Base-by-base conservation (phyloP, 2,888 invertebrate genomes). In the Caenorhabditis angaria region DNA sequence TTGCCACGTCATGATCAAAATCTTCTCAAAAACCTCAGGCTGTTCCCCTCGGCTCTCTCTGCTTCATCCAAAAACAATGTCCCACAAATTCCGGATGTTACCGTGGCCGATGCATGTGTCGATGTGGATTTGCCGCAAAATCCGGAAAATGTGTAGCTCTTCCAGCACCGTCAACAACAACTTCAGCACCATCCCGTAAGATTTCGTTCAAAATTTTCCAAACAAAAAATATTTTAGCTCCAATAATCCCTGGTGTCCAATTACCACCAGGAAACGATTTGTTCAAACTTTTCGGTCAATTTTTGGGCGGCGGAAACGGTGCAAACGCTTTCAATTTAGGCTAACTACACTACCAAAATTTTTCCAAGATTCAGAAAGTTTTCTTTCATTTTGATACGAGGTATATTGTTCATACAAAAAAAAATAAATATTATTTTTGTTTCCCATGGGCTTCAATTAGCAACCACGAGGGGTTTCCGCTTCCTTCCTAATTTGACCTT, bases 11-110 rank as follows among this genome's bases (percentile, higher is more conserved):
- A 4, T 14, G 4, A 20, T 10, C 6, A 6, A 20, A 12, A 28
- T 54, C 14, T 18, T 4, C 14, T 18, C 6, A 28, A 22, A 5
- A 29, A 25, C 72, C 82, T 14, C 66, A 78, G 72, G 67, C 75
- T 18, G 76, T 78, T 6, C 68, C 78, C 8, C 77, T 86, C 0
- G 85, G 85, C 18, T 81, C 77, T 2, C 76, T 83, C n/a, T 87
- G 87, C 65, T 85, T 50, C 77, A 85, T 86, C 20, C 87, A 87
- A 71, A 82, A 82, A 56, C 87, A 87, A 55, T 87, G 87, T 57
- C 87, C 87, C 0, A 68, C 77, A 29, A 83, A 85, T 57, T 79
- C 86, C 1, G 87, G 87, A 22, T 87, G 87, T 63, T 87, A 86
- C 57, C 70, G 87, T 24, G 87, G 87, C 18, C 59, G 85, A 18